Conservation (phyloP, 2,113 vertebrate genomes). For the Leiothrix lutea region DNA sequence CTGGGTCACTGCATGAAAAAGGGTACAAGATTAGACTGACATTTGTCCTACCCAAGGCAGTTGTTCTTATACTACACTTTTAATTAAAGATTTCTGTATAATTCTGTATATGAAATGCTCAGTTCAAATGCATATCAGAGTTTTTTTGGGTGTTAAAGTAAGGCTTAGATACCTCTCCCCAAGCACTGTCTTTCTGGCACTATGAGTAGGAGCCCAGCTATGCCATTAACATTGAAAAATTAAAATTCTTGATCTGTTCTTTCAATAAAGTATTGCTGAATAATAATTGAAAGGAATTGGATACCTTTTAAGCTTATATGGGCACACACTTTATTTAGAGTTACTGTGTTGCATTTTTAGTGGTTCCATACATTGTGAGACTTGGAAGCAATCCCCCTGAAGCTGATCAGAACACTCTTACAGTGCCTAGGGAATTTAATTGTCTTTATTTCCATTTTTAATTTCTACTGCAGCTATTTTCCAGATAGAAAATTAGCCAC, state of each 20-base stretch:
- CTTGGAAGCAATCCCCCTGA: not conserved
- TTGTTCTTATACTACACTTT: not conserved
- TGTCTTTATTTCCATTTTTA: not conserved
- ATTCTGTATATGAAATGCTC: not conserved
- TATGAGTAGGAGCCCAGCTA: not conserved
- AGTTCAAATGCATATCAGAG: not conserved
- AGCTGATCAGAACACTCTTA: not conserved
- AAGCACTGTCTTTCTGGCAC: not conserved
- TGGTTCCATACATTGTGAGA: not conserved
- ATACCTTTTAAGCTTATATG: not conserved
- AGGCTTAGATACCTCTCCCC: not conserved
- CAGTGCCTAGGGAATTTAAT: not conserved
- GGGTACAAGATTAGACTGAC: accelerated
- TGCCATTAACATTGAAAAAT: not conserved
- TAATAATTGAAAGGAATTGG: not conserved
- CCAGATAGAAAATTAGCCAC: not conserved
- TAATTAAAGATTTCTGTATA: not conserved
- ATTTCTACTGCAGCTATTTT: not conserved
- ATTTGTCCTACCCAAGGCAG: not conserved
- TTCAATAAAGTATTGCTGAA: not conserved
- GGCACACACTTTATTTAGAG: not conserved
- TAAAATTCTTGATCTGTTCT: not conserved
- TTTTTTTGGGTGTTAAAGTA: not conserved
- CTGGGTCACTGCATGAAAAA: not conserved
- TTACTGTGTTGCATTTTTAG: not conserved